These are phyloP conservation scores for Agrilus planipennis DNA, from an alignment of 1,140 invertebrate genomes.

Conservation along the genomic window DNA sequence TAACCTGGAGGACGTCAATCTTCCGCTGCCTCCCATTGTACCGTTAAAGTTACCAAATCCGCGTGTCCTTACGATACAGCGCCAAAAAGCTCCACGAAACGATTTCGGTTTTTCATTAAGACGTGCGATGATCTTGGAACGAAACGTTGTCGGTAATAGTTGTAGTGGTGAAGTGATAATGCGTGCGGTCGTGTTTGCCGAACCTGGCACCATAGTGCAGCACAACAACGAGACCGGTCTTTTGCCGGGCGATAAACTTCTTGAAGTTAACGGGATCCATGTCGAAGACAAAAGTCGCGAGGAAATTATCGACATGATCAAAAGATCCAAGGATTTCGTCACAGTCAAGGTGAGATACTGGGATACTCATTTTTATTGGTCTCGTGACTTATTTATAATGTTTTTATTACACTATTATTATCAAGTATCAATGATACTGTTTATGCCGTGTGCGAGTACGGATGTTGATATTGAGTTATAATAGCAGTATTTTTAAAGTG, in stretches of 20 bases:
- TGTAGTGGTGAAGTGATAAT: constrained; percentile 45
- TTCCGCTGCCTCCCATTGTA: constrained; percentile 67
- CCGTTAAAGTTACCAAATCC: constrained; percentile 62
- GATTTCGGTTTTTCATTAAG: constrained; percentile 92
- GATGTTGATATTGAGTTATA: too few species aligned
- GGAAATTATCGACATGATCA: constrained; percentile 88
- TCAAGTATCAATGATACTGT: too few species aligned
- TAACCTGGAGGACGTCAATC: constrained; percentile 59
- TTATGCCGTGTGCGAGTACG: too few species aligned
- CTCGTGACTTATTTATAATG: too few species aligned
- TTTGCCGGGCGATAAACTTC: constrained; percentile 80
- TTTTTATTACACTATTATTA: too few species aligned
- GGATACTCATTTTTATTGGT: neutral
- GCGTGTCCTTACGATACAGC: constrained; percentile 61
- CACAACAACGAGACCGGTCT: constrained; percentile 71
- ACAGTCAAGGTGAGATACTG: constrained; percentile 61
- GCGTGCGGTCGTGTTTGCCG: constrained; percentile 80
- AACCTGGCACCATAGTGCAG: constrained; percentile 71
- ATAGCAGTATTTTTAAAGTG: too few species aligned
- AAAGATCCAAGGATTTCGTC: constrained; percentile 68
- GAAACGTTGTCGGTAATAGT: constrained; percentile 20
- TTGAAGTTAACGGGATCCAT: constrained; percentile 79
- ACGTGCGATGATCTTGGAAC: constrained; percentile 68
- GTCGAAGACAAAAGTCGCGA: constrained; percentile 79
- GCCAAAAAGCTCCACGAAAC: constrained; percentile 72